These are phyloP conservation scores for Pampus argenteus DNA, from an alignment of 2,797 vertebrate species.

Conservation along the genomic window DNA sequence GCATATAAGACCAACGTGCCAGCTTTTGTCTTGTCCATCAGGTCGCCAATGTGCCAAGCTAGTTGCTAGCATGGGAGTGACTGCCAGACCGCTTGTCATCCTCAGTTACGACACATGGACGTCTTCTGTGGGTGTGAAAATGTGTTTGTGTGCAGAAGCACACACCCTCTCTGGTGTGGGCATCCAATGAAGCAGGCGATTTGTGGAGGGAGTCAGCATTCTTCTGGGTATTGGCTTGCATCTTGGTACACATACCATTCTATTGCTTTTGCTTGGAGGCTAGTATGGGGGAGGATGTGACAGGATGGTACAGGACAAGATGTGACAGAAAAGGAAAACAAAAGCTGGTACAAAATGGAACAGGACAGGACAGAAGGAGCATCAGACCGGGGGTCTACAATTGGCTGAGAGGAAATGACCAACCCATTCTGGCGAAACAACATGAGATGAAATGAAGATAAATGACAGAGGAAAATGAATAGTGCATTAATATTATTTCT, in stretches of 20 bases:
- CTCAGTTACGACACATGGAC: slow-evolving; percentile 46
- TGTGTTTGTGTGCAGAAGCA: slow-evolving; percentile 32
- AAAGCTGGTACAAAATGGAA: neutral
- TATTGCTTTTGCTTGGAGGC: slow-evolving; percentile 43
- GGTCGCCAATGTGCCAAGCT: slow-evolving; percentile 29
- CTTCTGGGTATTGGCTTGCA: slow-evolving; percentile 53
- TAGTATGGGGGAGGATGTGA: slow-evolving; percentile 19
- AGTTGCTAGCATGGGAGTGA: slow-evolving; percentile 33
- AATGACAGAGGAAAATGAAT: slow-evolving; percentile 24
- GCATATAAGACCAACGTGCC: slow-evolving; percentile 18
- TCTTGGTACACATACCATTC: slow-evolving; percentile 32
- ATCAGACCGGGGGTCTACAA: neutral
- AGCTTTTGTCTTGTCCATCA: slow-evolving; percentile 29
- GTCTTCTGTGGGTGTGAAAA: slow-evolving; percentile 50
- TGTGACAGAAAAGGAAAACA: neutral
- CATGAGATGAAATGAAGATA: slow-evolving; percentile 1
- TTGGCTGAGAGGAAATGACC: too few relatives aligned
- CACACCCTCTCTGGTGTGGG: slow-evolving; percentile 39
- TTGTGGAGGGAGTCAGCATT: slow-evolving; percentile 42
- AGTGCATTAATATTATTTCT: slow-evolving; percentile 14
- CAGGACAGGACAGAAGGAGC: slow-evolving; percentile 7
- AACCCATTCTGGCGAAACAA: slow-evolving; percentile 16
- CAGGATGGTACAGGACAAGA: slow-evolving; percentile 2
- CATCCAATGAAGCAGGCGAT: slow-evolving; percentile 30
- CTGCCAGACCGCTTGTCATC: slow-evolving; percentile 66